Conservation (phyloP, 2,113 vertebrate species). For the Pterocles orientalis region DNA sequence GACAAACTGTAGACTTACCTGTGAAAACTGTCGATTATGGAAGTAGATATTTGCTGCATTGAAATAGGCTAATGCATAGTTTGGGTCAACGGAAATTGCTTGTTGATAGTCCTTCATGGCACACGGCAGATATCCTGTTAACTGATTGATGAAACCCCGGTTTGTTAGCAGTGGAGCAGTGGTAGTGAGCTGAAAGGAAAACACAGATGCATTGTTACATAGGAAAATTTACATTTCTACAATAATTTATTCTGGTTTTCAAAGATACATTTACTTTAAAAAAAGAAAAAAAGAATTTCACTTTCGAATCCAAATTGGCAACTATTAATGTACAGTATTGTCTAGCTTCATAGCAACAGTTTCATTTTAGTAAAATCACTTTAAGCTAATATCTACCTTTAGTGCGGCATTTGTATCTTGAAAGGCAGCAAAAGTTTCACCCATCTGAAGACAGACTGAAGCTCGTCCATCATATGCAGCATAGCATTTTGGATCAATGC, state of each 20-base stretch:
- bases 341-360: neutral
- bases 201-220: neutral
- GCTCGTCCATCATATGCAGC: conserved; percentile 78
- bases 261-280: neutral
- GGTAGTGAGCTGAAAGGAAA: conserved; percentile 72
- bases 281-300: neutral
- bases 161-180: conserved; percentile 77
- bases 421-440: conserved; percentile 78
- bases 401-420: conserved; percentile 80
- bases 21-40: conserved; percentile 79
- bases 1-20: conserved; percentile 62
- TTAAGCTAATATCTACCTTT: conserved; percentile 69
- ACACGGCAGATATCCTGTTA: conserved; percentile 74
- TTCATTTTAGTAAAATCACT: neutral
- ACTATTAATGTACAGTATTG: neutral
- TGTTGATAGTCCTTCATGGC: conserved; percentile 81
- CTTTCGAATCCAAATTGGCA: neutral
- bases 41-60: conserved; percentile 82
- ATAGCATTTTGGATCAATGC: conserved; percentile 66
- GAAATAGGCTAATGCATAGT: conserved; percentile 77
- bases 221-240: neutral
- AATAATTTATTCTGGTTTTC: neutral
- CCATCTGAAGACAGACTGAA: conserved; percentile 80
- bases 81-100: conserved; percentile 75
- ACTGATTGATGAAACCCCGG: conserved; percentile 79